These are phyloP conservation scores for Venturia canescens DNA, from an alignment of 1,140 invertebrate genomes.

Conservation along the genomic window DNA sequence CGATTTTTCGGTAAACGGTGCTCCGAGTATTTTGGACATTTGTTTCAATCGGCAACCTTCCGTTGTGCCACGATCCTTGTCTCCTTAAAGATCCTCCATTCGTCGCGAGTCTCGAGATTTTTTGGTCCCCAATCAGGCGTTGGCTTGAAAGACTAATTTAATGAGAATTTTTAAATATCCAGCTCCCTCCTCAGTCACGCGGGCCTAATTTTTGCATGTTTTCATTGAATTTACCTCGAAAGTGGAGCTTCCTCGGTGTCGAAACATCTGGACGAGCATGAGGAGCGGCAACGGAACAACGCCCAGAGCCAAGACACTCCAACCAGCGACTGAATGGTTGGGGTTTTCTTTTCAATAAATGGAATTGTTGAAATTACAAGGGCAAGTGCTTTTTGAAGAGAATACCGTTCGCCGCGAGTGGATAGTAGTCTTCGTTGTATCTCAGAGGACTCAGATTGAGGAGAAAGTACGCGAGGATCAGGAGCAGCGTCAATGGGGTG, in stretches of 20 bases:
- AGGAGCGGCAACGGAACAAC: conserved; percentile 23
- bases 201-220: no score
- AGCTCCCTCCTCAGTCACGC: no score
- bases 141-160: conserved; percentile 38
- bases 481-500: conserved; percentile 18
- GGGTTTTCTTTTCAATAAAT: no score
- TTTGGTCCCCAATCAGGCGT: conserved; percentile 30
- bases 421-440: conserved; percentile 46
- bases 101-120: conserved; percentile 25
- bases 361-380: neutral
- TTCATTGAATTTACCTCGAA: conserved; percentile 36
- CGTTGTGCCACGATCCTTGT: neutral
- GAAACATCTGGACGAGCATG: conserved; percentile 16
- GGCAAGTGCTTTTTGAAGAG: neutral
- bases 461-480: conserved; percentile 27
- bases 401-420: conserved; percentile 39
- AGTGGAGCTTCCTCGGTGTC: neutral
- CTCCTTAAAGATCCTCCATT: conserved; percentile 32
- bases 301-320: conserved; percentile 35
- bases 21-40: conserved; percentile 15
- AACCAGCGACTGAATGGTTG: conserved; percentile 44
- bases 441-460: neutral
- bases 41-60: neutral
- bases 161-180: no score
- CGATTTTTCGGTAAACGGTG: neutral